Evolutionary conservation across 2,888 invertebrate species (phyloP), one percentile per base, ranked within the genome.

Genomic region (Aromia moschata): DNA sequence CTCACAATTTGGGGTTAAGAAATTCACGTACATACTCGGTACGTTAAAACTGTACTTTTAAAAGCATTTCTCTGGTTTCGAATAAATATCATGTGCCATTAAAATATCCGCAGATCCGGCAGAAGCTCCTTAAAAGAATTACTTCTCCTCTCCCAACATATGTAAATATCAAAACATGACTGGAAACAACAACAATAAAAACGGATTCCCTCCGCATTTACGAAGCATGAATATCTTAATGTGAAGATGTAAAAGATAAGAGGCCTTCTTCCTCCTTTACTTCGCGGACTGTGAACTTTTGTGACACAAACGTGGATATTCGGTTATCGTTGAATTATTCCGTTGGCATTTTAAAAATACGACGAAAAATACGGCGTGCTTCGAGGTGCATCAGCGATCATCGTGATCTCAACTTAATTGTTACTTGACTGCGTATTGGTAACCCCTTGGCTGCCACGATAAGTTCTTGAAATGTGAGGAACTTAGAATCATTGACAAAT

Each of bases 301-400:
- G 47, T 47, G 47, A 18, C 33, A 47, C 47, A 47, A 47, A 47
- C 33, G 47, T 36, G 36, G 18, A 16, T 16, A 16, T 33, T 36
- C 14, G 47, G 16, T 47, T 47, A 47, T 36, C 41, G 41, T 52
- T 52, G 41, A 38, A 52, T 52, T 52, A 52, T 52, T 52, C 52
- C 30, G 52, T 25, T 40, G 41, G 30, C 52, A 41, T 52, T 36
- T n/a, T 36, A 36, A 33, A 31, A 33, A 38, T 11, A 12, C 15
- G 7, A 45, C 31, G 14, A 44, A 25, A 31, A 30, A 45, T 45
- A 31, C 31, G 31, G 31, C 45, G 3, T 30, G 45, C 15, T 16
- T n/a, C 31, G 25, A n/a, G n/a, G n/a, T n/a, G n/a, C n/a, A n/a
- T n/a, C n/a, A n/a, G n/a, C n/a, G n/a, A n/a, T n/a, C n/a, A n/a